phyloP scores from a whole-genome alignment of 64 coral and sea anemone species.

The Exaiptasia diaphana region DNA sequence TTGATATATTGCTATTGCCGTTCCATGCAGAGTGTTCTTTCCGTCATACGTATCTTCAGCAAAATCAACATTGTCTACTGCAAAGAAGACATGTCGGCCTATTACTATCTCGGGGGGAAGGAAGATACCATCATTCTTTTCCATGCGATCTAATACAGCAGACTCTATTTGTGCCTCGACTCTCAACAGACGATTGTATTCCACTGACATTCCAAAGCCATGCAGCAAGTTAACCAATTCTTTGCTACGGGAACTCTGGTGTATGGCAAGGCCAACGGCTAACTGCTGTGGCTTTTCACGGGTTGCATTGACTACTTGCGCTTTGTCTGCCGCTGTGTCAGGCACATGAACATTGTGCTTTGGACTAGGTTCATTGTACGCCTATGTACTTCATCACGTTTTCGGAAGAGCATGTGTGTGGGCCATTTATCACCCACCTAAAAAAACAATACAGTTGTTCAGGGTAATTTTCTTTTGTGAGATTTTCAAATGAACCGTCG shows the following conservation, averaged over 20 bases:
- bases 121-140: constrained; percentile 34
- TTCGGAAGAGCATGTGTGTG: constrained; percentile 33
- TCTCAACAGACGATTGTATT: constrained; percentile 54
- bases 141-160: constrained; percentile 40
- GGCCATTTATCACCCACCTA: constrained; percentile 56
- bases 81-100: constrained; percentile 40
- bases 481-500: constrained; percentile 23
- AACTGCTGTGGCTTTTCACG: background rate
- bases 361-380: constrained; percentile 37
- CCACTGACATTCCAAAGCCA: constrained; percentile 54
- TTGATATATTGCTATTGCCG: constrained; percentile 50
- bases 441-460: constrained; percentile 49
- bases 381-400: constrained; percentile 48
- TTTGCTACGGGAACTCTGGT: constrained; percentile 14
- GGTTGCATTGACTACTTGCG: background rate
- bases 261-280: background rate
- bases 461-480: constrained; percentile 33
- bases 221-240: constrained; percentile 38
- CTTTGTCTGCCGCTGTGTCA: constrained; percentile 41
- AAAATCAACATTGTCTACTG: constrained; percentile 41
- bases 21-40: constrained; percentile 41
- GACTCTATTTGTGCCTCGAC: constrained; percentile 11
- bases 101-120: constrained; percentile 39
- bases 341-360: constrained; percentile 39
- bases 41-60: constrained; percentile 45